Conservation (phyloP, 2,113 vertebrate genomes). For the Amblyopsis rosae region DNA sequence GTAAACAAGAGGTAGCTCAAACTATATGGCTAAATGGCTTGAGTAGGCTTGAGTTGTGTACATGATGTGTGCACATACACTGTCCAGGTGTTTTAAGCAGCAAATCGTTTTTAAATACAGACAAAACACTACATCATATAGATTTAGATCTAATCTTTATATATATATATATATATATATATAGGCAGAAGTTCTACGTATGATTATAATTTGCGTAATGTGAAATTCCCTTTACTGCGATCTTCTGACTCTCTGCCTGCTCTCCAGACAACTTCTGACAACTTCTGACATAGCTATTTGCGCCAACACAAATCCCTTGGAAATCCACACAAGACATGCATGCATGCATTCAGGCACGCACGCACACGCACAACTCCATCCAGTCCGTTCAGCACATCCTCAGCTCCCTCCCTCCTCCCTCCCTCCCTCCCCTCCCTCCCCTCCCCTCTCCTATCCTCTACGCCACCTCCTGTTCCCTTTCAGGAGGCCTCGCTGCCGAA, state of each 20-base stretch:
- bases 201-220: constrained; percentile 44
- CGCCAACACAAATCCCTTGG: constrained; percentile 36
- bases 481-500: constrained; percentile 95
- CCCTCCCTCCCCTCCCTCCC: background rate
- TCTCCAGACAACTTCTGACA: constrained; percentile 42
- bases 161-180: background rate
- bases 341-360: constrained; percentile 6
- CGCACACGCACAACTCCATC: constrained; percentile 20
- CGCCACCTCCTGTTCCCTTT: constrained; percentile 19
- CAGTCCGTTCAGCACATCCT: constrained; percentile 43
- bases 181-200: constrained; percentile 54
- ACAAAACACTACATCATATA: constrained; percentile 51
- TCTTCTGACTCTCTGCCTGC: constrained; percentile 38
- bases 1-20: constrained; percentile 73
- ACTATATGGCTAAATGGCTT: constrained; percentile 73
- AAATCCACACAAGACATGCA: constrained; percentile 24
- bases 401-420: constrained; percentile 31
- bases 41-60: constrained; percentile 58
- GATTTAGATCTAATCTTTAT: constrained; percentile 3
- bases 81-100: constrained; percentile 70
- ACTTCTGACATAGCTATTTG: constrained; percentile 34
- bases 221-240: constrained; percentile 55
- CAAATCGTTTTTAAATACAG: constrained; percentile 67
- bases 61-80: constrained; percentile 31
- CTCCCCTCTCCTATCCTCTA: background rate